Conservation (phyloP, 2,113 vertebrate species). For the Xiphophorus couchianus region DNA sequence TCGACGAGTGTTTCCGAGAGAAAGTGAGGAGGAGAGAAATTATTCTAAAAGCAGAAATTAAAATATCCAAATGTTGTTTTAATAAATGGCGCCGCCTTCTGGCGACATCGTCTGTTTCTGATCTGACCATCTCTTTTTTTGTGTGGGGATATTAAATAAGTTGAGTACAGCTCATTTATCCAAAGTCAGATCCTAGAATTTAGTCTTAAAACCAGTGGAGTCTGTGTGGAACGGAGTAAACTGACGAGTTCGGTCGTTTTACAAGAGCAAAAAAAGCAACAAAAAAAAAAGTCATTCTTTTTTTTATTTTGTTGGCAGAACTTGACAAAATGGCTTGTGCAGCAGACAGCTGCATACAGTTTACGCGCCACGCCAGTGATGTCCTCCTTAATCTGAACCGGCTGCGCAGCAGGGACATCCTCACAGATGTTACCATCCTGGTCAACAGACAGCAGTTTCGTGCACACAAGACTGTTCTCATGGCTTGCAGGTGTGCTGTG, state of each 20-base stretch:
- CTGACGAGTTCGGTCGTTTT: background rate
- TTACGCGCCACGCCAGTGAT: conserved; percentile 95
- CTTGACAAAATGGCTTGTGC: conserved; percentile 91
- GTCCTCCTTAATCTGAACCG: conserved; percentile 97
- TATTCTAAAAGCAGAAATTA: conserved; percentile 30
- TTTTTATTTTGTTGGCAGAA: conserved; percentile 51
- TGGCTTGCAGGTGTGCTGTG: conserved; percentile 94
- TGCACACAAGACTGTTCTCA: conserved; percentile 97
- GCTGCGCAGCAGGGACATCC: conserved; percentile 91
- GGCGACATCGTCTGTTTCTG: conserved; percentile 22
- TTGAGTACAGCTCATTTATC: conserved; percentile 10
- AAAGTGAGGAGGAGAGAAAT: conserved; percentile 24
- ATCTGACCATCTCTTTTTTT: background rate
- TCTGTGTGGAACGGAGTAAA: background rate
- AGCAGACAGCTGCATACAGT: conserved; percentile 98
- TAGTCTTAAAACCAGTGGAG: background rate
- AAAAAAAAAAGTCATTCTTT: background rate
- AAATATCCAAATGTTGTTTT: conserved; percentile 62
- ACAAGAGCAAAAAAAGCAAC: background rate
- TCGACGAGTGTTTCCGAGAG: conserved; percentile 26
- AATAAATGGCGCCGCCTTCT: conserved; percentile 74
- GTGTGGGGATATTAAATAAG: conserved; percentile 2
- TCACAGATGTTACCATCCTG: conserved; percentile 95
- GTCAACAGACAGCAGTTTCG: conserved; percentile 96
- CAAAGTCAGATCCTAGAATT: background rate